Conservation (phyloP, 2,888 invertebrate species). For the Tetropium fuscum region DNA sequence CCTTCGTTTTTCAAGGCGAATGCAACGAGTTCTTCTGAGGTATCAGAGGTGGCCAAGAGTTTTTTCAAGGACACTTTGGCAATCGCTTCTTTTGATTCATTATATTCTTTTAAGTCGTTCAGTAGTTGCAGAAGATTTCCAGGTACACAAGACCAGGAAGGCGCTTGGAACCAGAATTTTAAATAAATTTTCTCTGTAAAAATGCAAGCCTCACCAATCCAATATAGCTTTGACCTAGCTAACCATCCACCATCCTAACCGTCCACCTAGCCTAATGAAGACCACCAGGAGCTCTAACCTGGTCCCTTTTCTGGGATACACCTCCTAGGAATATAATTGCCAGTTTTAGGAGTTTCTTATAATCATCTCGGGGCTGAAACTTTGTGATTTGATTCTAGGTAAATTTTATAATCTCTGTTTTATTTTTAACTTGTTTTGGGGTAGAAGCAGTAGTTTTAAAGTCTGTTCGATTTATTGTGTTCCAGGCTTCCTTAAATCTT, state of each 20-base stretch:
- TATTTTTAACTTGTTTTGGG: not conserved
- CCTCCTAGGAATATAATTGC: too few species aligned
- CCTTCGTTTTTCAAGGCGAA: not conserved
- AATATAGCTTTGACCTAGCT: too few species aligned
- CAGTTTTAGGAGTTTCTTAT: too few species aligned
- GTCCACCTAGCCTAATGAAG: constrained; percentile 44
- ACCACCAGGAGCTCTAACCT: constrained; percentile 40
- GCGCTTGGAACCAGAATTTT: not conserved
- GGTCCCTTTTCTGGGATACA: constrained; percentile 30
- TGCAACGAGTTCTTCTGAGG: not conserved
- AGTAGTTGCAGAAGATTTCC: not conserved
- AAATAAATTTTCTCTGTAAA: not conserved
- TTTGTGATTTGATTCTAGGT: not conserved
- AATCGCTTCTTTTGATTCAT: not conserved
- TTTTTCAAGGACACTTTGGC: not conserved
- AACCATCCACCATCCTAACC: too few species aligned
- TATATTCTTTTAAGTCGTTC: not conserved
- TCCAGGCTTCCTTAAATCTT: constrained; percentile 27
- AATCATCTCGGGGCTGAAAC: not conserved
- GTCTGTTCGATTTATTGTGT: constrained; percentile 11
- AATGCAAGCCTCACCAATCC: not conserved
- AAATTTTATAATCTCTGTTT: not conserved
- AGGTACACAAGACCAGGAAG: not conserved
- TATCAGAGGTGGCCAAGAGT: constrained; percentile 33
- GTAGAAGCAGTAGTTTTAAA: not conserved